Conservation (phyloP, 2,888 invertebrate genomes). For the Apamea crenata region DNA sequence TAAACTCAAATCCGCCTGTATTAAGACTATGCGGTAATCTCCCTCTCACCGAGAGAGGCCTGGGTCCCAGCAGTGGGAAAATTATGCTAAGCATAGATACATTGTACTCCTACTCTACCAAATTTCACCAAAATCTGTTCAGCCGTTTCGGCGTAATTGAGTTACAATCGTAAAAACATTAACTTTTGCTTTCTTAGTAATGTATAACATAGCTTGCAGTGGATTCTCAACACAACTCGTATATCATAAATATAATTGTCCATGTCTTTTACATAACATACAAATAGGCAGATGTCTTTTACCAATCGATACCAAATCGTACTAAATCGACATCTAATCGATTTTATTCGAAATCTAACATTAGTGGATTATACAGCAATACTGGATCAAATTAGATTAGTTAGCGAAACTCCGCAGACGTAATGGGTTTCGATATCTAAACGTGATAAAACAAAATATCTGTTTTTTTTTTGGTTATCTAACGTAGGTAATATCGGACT, state of each 20-base stretch:
- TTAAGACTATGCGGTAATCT: background rate
- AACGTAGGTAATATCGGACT: background rate
- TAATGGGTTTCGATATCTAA: background rate
- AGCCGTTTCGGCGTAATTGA: constrained; percentile 1
- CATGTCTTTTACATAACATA: constrained; percentile 51
- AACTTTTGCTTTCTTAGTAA: constrained; percentile 20
- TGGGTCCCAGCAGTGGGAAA: background rate
- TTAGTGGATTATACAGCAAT: constrained; percentile 55
- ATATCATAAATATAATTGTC: constrained; percentile 32
- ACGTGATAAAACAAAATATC: background rate
- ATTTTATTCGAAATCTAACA: constrained; percentile 32
- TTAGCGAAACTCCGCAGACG: background rate
- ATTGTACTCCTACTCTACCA: background rate
- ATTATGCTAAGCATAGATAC: background rate
- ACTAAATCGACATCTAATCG: constrained; percentile 46
- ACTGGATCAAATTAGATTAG: background rate
- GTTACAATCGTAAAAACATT: constrained; percentile 8
- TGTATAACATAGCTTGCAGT: constrained; percentile 48
- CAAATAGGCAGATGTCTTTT: constrained; percentile 38
- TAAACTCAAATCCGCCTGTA: background rate
- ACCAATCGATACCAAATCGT: constrained; percentile 29
- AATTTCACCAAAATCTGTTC: constrained; percentile 33
- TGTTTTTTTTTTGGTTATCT: background rate
- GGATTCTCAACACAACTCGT: constrained; percentile 43
- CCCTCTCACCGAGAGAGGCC: background rate